A percentile compares a stretch with the other conserved stretches of the same genome.
phyloP scores from a whole-genome alignment of 2,888 invertebrate genomes.

The Cryptus armator region DNA sequence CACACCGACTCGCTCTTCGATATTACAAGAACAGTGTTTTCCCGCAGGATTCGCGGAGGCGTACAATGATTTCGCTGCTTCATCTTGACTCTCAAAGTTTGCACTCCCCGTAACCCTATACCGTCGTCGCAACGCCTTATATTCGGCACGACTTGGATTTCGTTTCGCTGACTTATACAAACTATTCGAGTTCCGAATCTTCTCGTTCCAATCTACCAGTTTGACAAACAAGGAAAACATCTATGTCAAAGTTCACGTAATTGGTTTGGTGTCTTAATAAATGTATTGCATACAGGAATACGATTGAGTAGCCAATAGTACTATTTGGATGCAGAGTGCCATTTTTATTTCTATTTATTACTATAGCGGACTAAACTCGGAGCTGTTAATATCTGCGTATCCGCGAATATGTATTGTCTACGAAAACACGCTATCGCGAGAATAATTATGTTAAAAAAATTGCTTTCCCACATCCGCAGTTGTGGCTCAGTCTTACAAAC shows the following conservation, averaged over 20 bases:
- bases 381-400: no score
- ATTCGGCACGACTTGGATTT: not conserved
- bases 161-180: not conserved
- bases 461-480: slow-evolving; percentile 86
- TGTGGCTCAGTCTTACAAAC: slow-evolving; percentile 91
- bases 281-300: no score
- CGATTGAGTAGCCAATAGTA: no score
- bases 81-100: slow-evolving; percentile 21
- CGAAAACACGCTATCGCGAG: not conserved
- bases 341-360: no score
- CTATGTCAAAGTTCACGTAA: not conserved
- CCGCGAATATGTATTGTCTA: no score
- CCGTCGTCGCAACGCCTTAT: not conserved
- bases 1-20: slow-evolving; percentile 36
- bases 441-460: slow-evolving; percentile 3
- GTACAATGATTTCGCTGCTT: not conserved
- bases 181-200: not conserved
- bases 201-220: not conserved
- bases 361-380: no score
- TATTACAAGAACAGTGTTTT: slow-evolving; percentile 54
- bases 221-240: not conserved
- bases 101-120: not conserved
- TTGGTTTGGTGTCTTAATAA: no score
- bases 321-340: no score
- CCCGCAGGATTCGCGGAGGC: slow-evolving; percentile 33